These are phyloP conservation scores for Polyploca ridens DNA, from an alignment of 2,888 invertebrate genomes.

Conservation along the genomic window DNA sequence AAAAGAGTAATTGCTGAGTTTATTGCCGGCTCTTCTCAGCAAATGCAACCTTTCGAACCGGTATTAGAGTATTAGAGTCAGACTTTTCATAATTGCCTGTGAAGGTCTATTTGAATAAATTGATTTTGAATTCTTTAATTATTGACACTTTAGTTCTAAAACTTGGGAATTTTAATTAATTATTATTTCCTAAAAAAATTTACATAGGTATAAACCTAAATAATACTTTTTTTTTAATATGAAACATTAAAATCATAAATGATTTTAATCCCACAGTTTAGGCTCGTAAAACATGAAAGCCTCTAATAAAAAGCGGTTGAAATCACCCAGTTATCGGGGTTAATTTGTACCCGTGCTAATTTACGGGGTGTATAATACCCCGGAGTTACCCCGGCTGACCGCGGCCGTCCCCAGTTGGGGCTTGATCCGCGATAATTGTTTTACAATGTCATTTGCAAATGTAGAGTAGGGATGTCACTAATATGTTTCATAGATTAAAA, in stretches of 20 bases:
- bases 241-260: not conserved
- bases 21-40: too few relatives aligned
- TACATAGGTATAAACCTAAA: too few relatives aligned
- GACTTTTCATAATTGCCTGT: too few relatives aligned
- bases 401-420: not conserved
- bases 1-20: too few relatives aligned
- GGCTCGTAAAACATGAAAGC: not conserved
- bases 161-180: too few relatives aligned
- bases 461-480: slow-evolving; percentile 2
- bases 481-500: not conserved
- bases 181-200: too few relatives aligned
- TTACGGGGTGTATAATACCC: slow-evolving; percentile 10
- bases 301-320: not conserved
- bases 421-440: slow-evolving; percentile 30
- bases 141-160: too few relatives aligned
- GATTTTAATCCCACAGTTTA: not conserved
- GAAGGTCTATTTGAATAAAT: too few relatives aligned
- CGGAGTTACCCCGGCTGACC: slow-evolving; percentile 8
- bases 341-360: slow-evolving; percentile 13
- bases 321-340: slow-evolving; percentile 7
- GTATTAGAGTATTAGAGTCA: too few relatives aligned
- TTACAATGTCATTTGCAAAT: slow-evolving; percentile 31
- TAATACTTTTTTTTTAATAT: not conserved
- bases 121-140: too few relatives aligned
- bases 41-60: too few relatives aligned